Percentiles rank a stretch among this genome's conserved stretches.
phyloP scores from a whole-genome alignment of 1,140 invertebrate genomes.

The Cydia splendana region DNA sequence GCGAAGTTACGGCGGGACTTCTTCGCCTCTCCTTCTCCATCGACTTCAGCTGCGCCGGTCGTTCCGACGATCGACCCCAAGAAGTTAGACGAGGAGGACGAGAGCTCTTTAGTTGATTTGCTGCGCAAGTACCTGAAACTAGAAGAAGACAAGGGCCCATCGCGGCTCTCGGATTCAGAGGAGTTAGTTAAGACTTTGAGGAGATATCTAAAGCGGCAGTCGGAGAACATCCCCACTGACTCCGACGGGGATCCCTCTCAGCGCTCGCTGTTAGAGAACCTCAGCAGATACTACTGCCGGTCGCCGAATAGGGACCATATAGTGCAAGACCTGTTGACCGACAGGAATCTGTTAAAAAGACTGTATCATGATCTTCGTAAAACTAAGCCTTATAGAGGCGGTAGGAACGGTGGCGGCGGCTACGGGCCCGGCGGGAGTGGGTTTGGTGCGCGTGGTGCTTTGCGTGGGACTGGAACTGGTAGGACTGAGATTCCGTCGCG shows the following conservation, averaged over 20 bases:
- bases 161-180: slow-evolving; percentile 80
- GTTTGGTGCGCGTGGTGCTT: slow-evolving; percentile 57
- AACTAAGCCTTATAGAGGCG: slow-evolving; percentile 83
- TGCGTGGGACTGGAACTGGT: slow-evolving; percentile 63
- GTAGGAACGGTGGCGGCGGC: slow-evolving; percentile 58
- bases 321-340: slow-evolving; percentile 85
- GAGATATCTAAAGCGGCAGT: slow-evolving; percentile 79
- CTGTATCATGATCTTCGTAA: slow-evolving; percentile 86
- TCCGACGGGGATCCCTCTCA: slow-evolving; percentile 81
- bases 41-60: slow-evolving; percentile 53
- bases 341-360: slow-evolving; percentile 85
- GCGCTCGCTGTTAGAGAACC: slow-evolving; percentile 82
- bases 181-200: slow-evolving; percentile 84
- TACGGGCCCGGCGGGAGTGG: slow-evolving; percentile 65
- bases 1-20: slow-evolving; percentile 85
- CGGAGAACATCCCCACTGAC: slow-evolving; percentile 52
- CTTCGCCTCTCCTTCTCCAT: slow-evolving; percentile 70
- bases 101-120: slow-evolving; percentile 82
- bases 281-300: slow-evolving; percentile 84
- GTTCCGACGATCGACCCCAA: slow-evolving; percentile 43
- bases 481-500: slow-evolving; percentile 52
- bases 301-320: slow-evolving; percentile 84
- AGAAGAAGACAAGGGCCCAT: slow-evolving; percentile 59
- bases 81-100: slow-evolving; percentile 75
- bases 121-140: slow-evolving; percentile 84